Evolutionary conservation across 2,888 invertebrate genomes (phyloP), one percentile per base, ranked within the genome.

Genomic region (Latrodectus elegans): DNA sequence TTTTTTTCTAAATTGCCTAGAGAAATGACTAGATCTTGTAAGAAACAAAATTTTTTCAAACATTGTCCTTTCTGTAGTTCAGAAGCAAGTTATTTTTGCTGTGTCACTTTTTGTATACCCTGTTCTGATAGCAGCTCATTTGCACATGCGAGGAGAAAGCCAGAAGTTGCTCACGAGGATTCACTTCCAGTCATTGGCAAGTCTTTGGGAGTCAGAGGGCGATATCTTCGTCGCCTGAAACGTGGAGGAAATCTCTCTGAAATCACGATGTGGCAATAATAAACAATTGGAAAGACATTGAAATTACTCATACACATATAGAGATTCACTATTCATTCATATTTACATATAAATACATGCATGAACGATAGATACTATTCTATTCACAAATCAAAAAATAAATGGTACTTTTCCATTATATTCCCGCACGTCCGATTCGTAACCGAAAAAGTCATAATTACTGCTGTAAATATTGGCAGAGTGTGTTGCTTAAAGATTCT

Each of bases 141-240:
- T 49, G 64, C 49, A n/a, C 76, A 26, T 65, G 51, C 14, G 22
- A 17, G 14, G 74, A n/a, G 4, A n/a, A 11, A 60, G 10, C 74
- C 17, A 15, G 26, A 74, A 22, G 53, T 75, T 49, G 38, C 51
- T 83, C 86, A 84, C 10, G 89, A 89, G n/a, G 89, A 89, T 73
- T 89, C 88, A 83, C 89, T 89, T 60, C 88, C 89, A 52, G 89
- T 89, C 89, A 89, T 89, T 60, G 85, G 89, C 64, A 90, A 81
- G 77, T 90, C 90, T 82, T 89, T 90, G 65, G 88, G 89, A 67
- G 90, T 89, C 73, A 90, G 82, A 55, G 90, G 90, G 78, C 90
- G 90, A 76, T 90, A 90, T 38, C 90, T 85, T 60, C 89, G 89
- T 82, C 89, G 79, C 84, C 89, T 89, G 89, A 83, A 89, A 89